Evolutionary conservation across 2,797 vertebrate species (phyloP).

Genomic region (Leucoraja ocellata): DNA sequence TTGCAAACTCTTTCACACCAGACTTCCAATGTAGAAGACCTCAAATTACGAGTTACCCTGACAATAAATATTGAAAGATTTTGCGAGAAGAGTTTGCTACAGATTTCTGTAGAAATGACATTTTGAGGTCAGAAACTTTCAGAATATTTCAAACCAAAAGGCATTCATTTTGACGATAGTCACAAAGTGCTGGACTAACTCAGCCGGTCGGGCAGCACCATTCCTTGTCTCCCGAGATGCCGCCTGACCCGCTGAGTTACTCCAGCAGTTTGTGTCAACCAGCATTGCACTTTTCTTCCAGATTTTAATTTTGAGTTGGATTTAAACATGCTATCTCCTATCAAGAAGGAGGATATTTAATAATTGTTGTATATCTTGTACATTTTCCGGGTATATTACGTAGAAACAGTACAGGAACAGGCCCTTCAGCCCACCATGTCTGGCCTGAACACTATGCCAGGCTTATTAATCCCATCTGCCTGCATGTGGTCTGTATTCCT

Average conservation of each 20-base stretch:
- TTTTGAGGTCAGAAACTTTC: not conserved
- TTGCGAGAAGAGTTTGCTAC: not conserved
- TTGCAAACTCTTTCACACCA: not conserved
- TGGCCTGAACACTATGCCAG: too few species aligned
- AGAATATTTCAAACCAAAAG: not conserved
- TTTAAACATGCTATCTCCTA: not conserved
- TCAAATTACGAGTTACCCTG: not conserved
- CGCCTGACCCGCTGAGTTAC: too few species aligned
- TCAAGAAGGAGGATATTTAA: not conserved
- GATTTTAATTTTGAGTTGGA: not conserved
- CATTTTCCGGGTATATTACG: too few species aligned
- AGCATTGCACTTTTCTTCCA: too few species aligned
- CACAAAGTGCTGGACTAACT: too few species aligned
- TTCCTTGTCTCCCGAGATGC: too few species aligned
- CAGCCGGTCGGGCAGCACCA: too few species aligned
- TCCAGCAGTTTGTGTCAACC: too few species aligned
- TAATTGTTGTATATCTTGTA: not conserved
- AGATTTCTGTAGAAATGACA: not conserved
- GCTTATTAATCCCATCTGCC: too few species aligned
- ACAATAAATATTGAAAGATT: not conserved
- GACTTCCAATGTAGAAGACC: not conserved
- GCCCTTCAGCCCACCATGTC: too few species aligned
- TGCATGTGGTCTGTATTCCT: too few species aligned
- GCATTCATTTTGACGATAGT: not conserved
- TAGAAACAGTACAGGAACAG: not conserved